Percentiles rank a stretch among this genome's conserved stretches.
Conservation (phyloP, 2,888 invertebrate species). For the Brachylomia viminalis region DNA sequence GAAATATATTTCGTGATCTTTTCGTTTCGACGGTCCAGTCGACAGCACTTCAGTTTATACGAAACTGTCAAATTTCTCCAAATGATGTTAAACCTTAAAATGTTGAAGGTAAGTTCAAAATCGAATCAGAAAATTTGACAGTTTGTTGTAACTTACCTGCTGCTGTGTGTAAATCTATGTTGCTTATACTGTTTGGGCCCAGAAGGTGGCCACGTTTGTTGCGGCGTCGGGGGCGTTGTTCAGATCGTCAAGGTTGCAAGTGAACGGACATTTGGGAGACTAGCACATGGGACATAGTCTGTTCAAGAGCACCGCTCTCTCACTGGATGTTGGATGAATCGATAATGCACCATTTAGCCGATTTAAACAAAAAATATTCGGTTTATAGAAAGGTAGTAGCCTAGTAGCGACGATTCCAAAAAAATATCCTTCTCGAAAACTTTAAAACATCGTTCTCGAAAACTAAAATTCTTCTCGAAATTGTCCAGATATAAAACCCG, state of each 20-base stretch:
- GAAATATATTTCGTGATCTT: neutral
- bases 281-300: neutral
- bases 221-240: neutral
- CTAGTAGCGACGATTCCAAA: neutral
- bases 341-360: neutral
- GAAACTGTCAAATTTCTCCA: too few species aligned
- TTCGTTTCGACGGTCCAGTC: neutral
- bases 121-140: too few species aligned
- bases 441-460: neutral
- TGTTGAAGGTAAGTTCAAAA: too few species aligned
- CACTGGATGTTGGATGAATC: neutral
- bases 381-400: neutral
- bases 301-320: neutral
- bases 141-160: too few species aligned
- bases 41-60: too few species aligned
- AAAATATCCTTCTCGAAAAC: neutral
- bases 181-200: neutral
- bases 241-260: neutral
- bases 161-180: neutral
- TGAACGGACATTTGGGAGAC: neutral
- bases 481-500: conserved; percentile 4
- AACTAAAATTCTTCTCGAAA: conserved; percentile 3
- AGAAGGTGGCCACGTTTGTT: neutral
- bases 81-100: too few species aligned
- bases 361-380: neutral